phyloP scores from a whole-genome alignment of 2,113 vertebrate species.

The Malaclemys terrapin region DNA sequence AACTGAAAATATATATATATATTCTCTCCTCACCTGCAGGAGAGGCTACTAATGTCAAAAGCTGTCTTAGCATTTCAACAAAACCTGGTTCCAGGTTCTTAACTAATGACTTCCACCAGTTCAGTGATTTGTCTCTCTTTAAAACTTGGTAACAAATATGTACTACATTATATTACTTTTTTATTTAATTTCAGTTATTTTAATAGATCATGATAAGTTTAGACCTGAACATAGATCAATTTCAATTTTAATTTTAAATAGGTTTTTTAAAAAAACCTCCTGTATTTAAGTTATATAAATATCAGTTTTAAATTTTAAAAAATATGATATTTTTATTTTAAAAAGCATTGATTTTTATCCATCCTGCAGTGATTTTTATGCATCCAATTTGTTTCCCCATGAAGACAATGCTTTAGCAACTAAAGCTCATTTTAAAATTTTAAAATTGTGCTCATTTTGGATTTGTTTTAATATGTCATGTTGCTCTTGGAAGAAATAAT shows the following conservation, averaged over 20 bases:
- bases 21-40: too few species aligned
- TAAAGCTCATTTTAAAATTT: not conserved
- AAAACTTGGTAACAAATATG: not conserved
- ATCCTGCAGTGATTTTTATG: not conserved
- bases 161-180: not conserved
- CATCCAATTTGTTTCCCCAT: not conserved
- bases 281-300: too few species aligned
- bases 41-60: too few species aligned
- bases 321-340: too few species aligned
- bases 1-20: too few species aligned
- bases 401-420: not conserved
- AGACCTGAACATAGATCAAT: too few species aligned
- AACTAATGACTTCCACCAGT: not conserved
- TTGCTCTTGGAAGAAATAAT: slow-evolving; percentile 2
- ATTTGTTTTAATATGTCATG: not conserved
- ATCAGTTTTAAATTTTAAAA: too few species aligned
- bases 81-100: not conserved
- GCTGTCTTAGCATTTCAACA: not conserved
- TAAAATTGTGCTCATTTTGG: not conserved
- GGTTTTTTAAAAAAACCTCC: too few species aligned
- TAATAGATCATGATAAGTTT: too few species aligned
- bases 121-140: not conserved
- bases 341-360: too few species aligned
- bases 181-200: not conserved
- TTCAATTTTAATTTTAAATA: too few species aligned